Base-by-base conservation (phyloP, 2,888 invertebrate genomes). In the Halocaridina rubra region DNA sequence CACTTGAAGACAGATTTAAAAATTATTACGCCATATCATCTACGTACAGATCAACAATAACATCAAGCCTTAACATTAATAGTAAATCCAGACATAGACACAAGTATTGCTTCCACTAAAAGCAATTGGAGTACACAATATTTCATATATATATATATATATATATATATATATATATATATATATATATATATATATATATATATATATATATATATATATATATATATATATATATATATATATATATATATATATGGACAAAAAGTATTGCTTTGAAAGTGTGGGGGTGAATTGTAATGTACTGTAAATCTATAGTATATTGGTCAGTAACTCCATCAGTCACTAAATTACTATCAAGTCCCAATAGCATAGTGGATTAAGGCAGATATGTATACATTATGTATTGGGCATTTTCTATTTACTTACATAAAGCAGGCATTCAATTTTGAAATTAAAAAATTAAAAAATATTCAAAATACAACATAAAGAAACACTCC, bases 141-240 rank as follows among this genome's bases (percentile, higher is more conserved):
- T 46, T 16, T 16, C 16, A 10, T 24, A 27, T 7, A 24, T 69
- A 32, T 69, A 69, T 69, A 32, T 69, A 69, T 32, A 69, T 69
- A 69, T 69, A 29, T 69, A 29, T 69, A 29, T 69, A 69, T 69
- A 29, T 29, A 69, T 69, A 24, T 69, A 19, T 69, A 69, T 69
- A 29, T 29, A 69, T 32, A 32, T 32, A 32, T 32, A 32, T 32
- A 69, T 32, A 32, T 69, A 69, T 69, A 32, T 69, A 32, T 69
- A 29, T 69, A 69, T 69, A 27, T 32, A 69, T 32, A 32, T 10
- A 69, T 32, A 32, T 27, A 69, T 0, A 69, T 30, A 69, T 0
- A 69, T 30, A 27, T 0, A 0, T 16, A 27, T 5, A 5, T 7
- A 64, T 2, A 64, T 3, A 64, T 3, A 64, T n/a, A 64, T 2